A percentile compares a stretch with the other conserved stretches of the same genome.
These are phyloP conservation scores for Labrus mixtus DNA, from an alignment of 2,113 vertebrate species.

Conservation along the genomic window DNA sequence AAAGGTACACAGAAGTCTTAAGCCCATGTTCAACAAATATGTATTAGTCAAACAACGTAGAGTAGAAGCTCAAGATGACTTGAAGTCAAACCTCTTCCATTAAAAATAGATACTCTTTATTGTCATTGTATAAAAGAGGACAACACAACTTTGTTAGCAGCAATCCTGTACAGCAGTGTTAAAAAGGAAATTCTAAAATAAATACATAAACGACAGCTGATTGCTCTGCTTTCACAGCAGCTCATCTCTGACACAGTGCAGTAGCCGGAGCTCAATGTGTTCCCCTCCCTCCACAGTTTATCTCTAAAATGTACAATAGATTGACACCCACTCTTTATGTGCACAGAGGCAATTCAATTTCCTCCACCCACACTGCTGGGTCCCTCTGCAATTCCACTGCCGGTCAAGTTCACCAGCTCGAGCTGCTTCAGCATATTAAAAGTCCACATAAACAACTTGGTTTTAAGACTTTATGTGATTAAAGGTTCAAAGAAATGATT, in stretches of 20 bases:
- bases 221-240: slow-evolving; percentile 50
- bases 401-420: slow-evolving; percentile 72
- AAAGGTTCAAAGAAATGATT: background rate
- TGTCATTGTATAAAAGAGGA: too few species aligned
- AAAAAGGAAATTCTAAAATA: too few species aligned
- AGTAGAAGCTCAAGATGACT: background rate
- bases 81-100: slow-evolving; percentile 52
- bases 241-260: slow-evolving; percentile 62
- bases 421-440: slow-evolving; percentile 63
- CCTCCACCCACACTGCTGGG: slow-evolving; percentile 65
- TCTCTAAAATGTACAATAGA: slow-evolving; percentile 78
- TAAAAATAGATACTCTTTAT: slow-evolving; percentile 19
- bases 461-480: slow-evolving; percentile 14
- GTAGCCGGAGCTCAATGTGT: slow-evolving; percentile 52
- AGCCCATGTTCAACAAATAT: background rate
- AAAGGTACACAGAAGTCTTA: background rate
- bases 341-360: slow-evolving; percentile 77
- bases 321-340: slow-evolving; percentile 77
- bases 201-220: slow-evolving; percentile 53
- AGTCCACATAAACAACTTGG: slow-evolving; percentile 30
- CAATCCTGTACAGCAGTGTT: too few species aligned
- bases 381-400: slow-evolving; percentile 63
- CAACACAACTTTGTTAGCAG: too few species aligned
- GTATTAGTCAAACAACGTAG: background rate
- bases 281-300: slow-evolving; percentile 65